Conservation (phyloP, 2,113 vertebrate genomes). For the Beaufortia kweichowensis region DNA sequence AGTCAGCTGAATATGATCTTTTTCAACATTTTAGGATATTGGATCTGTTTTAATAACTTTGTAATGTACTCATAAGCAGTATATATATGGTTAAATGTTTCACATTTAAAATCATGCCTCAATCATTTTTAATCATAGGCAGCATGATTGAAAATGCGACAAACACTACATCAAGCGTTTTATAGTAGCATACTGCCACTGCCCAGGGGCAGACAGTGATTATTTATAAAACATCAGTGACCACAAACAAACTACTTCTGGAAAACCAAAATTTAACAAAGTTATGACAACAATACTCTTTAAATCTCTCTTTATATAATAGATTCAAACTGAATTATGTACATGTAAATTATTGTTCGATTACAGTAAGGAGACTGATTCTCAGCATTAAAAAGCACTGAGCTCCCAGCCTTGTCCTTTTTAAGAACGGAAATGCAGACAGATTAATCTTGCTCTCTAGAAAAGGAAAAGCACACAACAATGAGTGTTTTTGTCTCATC, state of each 20-base stretch:
- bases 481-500: slow-evolving; percentile 54
- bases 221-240: slow-evolving; percentile 4
- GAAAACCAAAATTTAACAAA: slow-evolving; percentile 12
- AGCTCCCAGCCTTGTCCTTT: slow-evolving; percentile 19
- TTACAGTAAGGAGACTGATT: slow-evolving; percentile 25
- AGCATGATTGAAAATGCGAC: not conserved
- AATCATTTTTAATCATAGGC: not conserved
- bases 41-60: slow-evolving; percentile 1
- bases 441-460: slow-evolving; percentile 34
- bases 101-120: not conserved
- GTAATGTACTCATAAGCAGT: not conserved
- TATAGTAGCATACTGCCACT: too few species aligned
- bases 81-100: not conserved
- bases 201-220: not conserved
- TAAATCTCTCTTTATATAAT: slow-evolving; percentile 10
- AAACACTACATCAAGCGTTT: not conserved
- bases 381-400: not conserved
- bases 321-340: slow-evolving; percentile 10
- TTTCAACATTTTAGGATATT: not conserved
- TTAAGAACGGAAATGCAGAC: slow-evolving; percentile 29
- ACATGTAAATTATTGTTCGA: slow-evolving; percentile 27
- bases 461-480: slow-evolving; percentile 46
- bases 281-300: slow-evolving; percentile 16
- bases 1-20: not conserved
- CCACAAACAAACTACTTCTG: slow-evolving; percentile 16